A percentile compares a stretch with the other conserved stretches of the same genome.
Conservation (phyloP, 2,113 vertebrate species). For the Heloderma charlesbogerti region DNA sequence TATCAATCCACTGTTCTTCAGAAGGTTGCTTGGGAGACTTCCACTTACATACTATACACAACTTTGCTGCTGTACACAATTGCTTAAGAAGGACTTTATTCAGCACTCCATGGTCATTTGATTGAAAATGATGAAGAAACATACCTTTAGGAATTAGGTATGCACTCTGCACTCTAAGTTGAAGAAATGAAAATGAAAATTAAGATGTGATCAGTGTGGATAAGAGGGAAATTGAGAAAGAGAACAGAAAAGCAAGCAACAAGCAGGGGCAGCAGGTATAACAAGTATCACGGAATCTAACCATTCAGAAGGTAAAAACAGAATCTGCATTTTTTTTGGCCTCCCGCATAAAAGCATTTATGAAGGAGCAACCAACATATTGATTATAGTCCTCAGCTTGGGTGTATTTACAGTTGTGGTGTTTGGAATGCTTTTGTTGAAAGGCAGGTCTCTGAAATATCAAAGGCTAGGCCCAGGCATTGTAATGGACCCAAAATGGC, state of each 20-base stretch:
- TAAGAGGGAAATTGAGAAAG: background rate
- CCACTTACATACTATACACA: background rate
- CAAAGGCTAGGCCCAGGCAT: background rate
- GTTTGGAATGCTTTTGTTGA: slow-evolving; percentile 15
- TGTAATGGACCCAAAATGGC: background rate
- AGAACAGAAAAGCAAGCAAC: background rate
- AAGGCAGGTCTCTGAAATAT: background rate
- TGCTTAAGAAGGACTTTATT: background rate
- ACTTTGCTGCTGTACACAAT: background rate
- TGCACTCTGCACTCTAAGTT: background rate
- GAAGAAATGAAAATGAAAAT: background rate
- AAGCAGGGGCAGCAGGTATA: background rate
- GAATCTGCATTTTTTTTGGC: background rate
- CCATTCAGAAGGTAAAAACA: background rate
- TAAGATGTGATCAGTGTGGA: background rate
- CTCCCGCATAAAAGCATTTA: slow-evolving; percentile 18
- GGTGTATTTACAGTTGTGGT: background rate
- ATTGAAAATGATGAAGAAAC: background rate
- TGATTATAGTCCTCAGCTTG: background rate
- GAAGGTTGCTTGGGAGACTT: background rate
- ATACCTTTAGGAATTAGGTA: background rate
- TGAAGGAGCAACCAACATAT: background rate
- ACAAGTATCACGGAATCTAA: background rate
- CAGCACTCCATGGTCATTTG: background rate
- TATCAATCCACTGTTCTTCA: background rate